Base-by-base conservation (phyloP, 64 coral and sea anemone genomes). In the Platygyra sinensis region DNA sequence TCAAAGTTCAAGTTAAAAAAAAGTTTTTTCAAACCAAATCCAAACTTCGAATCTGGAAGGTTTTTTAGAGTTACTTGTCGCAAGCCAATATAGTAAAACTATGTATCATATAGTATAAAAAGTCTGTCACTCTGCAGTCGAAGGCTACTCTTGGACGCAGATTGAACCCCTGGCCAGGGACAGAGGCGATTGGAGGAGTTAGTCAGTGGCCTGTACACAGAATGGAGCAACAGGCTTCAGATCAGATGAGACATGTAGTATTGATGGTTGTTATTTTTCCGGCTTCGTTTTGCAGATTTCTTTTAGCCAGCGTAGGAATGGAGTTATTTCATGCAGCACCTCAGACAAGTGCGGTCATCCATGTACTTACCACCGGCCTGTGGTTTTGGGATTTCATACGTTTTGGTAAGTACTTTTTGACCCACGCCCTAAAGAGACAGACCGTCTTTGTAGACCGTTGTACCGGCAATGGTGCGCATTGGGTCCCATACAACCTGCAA, bases 251-350 rank as follows among this genome's bases (percentile, higher is more conserved):
- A 10, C 10, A 27, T 25, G 10, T 69, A 25, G 3, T 27, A 11
- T 65, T 12, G 65, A 8, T 0, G 8, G 22, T 83, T 69, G 38
- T 15, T 63, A 38, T 30, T 61, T 42, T 76, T 49, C 22, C 28
- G 2, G n/a, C n/a, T n/a, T 39, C 8, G 24, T 25, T 67, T n/a
- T 85, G 1, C 69, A 96, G 95, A 59, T 96, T 90, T 85, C 52
- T 96, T 5, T 88, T 96, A 30, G 92, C 95, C 4, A 87, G 87
- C 11, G 95, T 94, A 17, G 95, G 95, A 31, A 96, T 96, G 95
- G 95, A 96, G 76, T 52, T 96, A n/a, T 96, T 96, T 76, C 60
- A 93, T 30, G 69, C 28, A 12, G 75, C 75, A 38, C 74, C 74
- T 18, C 73, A 87, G 16, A 86, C 87, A 8, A 90, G 72, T 60